Base-by-base conservation (phyloP, 2,113 vertebrate species). In the Pyrgilauda ruficollis region DNA sequence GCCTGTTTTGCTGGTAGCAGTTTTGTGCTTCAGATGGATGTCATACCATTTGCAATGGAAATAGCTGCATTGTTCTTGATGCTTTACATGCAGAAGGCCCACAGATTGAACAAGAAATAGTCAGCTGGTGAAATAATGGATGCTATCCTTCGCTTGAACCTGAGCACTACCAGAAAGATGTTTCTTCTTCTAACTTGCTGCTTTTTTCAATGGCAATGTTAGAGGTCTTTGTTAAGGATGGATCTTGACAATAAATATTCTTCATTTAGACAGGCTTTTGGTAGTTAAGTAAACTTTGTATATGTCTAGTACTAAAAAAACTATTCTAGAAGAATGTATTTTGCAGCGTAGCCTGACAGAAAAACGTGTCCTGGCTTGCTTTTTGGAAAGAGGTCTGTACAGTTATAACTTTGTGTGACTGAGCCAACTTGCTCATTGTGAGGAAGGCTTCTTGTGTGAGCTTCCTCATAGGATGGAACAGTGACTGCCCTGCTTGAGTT, bases 41-140 rank as follows among this genome's bases (percentile, higher is more conserved):
- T 47, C 85, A 70, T 92, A 81, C 68, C 89, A 95, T 97, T 96
- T 96, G 90, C 93, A 95, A 95, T 95, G 93, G 96, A 96, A 96
- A 95, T 94, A 87, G 88, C 0, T 0, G 66, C 87, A 94, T 96
- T 96, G 96, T 94, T 95, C 96, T 80, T 90, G 47, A 37, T 81
- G 67, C 72, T 96, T 96, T 94, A 70, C 83, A 90, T 93, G 88
- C 93, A 93, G 76, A 95, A 96, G 86, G 86, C 68, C 85, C 85
- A 58, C 76, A 90, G 88, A 96, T 44, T 91, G 80, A 84, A 80
- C 80, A 72, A 88, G 88, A 58, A 92, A 35, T 74, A 90, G 92
- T 91, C 81, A 95, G 81, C 74, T 95, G 79, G 86, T 89, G 85
- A 63, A 87, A 88, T 95, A 94, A 95, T 96, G 88, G 82, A 74